Base-by-base conservation (phyloP, 2,797 vertebrate genomes). In the Periophthalmus magnuspinnatus region DNA sequence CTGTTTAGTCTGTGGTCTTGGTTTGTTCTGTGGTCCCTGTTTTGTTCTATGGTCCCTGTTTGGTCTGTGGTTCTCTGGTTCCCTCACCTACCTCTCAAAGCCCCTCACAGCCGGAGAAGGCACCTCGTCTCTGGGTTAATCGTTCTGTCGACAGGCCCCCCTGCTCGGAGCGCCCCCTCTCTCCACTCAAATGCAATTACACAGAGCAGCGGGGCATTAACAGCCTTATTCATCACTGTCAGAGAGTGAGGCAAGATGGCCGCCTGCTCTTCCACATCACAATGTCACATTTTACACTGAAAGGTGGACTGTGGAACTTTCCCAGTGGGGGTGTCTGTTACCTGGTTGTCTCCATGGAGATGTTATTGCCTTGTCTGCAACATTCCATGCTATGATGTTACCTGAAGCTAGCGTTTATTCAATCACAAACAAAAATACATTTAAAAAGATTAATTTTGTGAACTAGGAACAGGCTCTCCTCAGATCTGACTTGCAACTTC, bases 181-280 rank as follows among this genome's bases (percentile, higher is more conserved):
- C 88, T 84, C 84, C 77, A 81, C 81, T 72, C 74, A 87, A 89
- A 91, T 84, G 88, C 89, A 94, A 92, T 93, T 92, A 92, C 86
- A 84, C 50, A 60, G 80, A 90, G 80, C 90, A 88, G 87, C 82
- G 69, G 90, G 91, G 91, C 83, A 88, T 90, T 92, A 92, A 92
- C 88, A 86, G 87, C 82, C 85, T 86, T 89, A 92, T 91, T 91
- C 92, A 88, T 93, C 90, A 90, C 90, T 90, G 91, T 91, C 84
- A 84, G 87, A 80, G 79, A 82, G 74, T 80, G 1, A 28, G 28
- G 28, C 28, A 3, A 83, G 78, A 88, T 83, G 82, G 67, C 71
- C 21, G 63, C 65, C 63, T 24, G 69, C 50, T 57, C 57, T 33
- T 34, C 57, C 9, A 1, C 17, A 6, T 8, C 32, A 59, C 17